Percentiles rank a stretch among this genome's conserved stretches.
phyloP scores from a whole-genome alignment of 2,888 invertebrate species.

The Tipula lateralis region DNA sequence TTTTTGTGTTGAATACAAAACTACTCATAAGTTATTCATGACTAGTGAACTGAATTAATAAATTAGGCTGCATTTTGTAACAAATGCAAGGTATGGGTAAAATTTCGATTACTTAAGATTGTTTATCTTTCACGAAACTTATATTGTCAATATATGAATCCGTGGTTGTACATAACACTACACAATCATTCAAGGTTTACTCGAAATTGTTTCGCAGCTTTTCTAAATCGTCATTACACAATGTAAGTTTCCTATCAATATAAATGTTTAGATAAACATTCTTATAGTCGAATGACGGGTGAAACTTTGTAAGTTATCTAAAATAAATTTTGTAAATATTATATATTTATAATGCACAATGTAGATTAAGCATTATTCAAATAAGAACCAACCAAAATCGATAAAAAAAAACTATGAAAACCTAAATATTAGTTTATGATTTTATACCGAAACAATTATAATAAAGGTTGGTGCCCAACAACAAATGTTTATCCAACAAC shows the following conservation, averaged over 20 bases:
- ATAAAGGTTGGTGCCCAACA: slow-evolving; percentile 35
- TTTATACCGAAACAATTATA: not conserved
- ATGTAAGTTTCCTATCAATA: no score
- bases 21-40: no score
- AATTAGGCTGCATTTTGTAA: not conserved
- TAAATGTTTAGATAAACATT: not conserved
- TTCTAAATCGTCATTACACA: no score
- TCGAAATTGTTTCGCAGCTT: no score
- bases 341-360: not conserved
- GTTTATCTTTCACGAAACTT: not conserved
- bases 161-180: no score
- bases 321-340: not conserved
- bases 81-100: not conserved
- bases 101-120: not conserved
- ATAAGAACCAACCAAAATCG: not conserved
- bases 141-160: no score
- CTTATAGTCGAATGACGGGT: not conserved
- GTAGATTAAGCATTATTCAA: not conserved
- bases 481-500: slow-evolving; percentile 35
- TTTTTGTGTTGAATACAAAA: not conserved
- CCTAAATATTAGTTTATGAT: not conserved
- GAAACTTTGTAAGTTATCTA: not conserved
- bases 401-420: not conserved
- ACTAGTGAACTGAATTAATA: no score
- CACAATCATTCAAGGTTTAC: no score